A percentile compares a stretch with the other conserved stretches of the same genome.
Conservation (phyloP, 2,113 vertebrate species). For the Nestor notabilis region DNA sequence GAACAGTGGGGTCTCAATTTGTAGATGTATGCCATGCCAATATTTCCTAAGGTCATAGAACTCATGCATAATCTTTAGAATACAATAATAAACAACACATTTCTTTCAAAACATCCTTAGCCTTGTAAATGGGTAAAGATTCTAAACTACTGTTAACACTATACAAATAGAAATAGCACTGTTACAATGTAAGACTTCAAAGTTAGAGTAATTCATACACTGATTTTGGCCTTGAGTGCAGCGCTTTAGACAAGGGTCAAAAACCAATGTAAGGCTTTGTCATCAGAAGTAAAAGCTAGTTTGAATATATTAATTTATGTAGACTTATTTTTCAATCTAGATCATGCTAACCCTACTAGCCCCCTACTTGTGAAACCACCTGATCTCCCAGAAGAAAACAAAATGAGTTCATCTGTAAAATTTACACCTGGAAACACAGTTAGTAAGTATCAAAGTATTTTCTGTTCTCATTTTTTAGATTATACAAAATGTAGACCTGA, state of each 20-base stretch:
- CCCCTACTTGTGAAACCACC: slow-evolving; percentile 89
- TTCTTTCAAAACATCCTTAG: neutral
- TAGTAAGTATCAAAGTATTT: slow-evolving; percentile 78
- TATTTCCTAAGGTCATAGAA: neutral
- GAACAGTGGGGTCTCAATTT: neutral
- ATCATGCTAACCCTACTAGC: slow-evolving; percentile 93
- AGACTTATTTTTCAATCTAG: slow-evolving; percentile 69
- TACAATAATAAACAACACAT: neutral
- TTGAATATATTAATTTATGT: neutral
- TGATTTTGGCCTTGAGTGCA: neutral
- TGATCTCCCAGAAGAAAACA: slow-evolving; percentile 92
- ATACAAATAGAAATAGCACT: neutral
- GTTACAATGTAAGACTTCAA: neutral
- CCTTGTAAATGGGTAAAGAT: neutral
- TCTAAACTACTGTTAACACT: neutral
- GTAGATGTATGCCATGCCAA: neutral
- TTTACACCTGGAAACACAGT: slow-evolving; percentile 90
- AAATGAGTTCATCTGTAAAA: slow-evolving; percentile 88
- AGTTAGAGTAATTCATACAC: neutral
- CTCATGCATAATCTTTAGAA: neutral
- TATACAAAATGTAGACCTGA: neutral
- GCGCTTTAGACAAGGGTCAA: neutral
- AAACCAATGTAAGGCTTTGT: neutral
- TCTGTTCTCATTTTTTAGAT: neutral
- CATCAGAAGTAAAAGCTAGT: neutral